A percentile compares a stretch with the other conserved stretches of the same genome.
Evolutionary conservation across 2,113 vertebrate genomes (phyloP).

Genomic region (Protomyctophum bolini): DNA sequence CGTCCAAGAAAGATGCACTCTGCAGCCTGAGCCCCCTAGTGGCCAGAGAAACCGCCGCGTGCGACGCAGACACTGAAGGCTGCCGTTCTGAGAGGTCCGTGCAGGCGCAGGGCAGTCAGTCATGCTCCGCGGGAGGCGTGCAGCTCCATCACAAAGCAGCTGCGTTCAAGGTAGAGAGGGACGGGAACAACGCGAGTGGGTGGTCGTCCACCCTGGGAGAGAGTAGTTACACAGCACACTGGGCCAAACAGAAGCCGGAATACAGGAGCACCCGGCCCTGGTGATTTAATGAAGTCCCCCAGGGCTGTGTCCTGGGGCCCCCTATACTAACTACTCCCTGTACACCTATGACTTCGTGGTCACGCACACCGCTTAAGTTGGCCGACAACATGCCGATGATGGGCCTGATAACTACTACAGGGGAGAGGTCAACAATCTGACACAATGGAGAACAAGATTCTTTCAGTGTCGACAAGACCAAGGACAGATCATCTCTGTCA

Average conservation of each 20-base stretch:
- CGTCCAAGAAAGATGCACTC: slow-evolving; percentile 1
- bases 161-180: not conserved
- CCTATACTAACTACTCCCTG: not conserved
- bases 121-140: not conserved
- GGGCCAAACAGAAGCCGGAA: slow-evolving; percentile 71
- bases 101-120: not conserved
- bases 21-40: slow-evolving; percentile 3
- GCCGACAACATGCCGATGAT: too few species aligned
- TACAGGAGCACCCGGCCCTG: slow-evolving; percentile 72
- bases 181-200: not conserved
- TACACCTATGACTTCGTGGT: not conserved
- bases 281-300: slow-evolving; percentile 46
- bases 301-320: not conserved
- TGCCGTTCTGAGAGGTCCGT: not conserved
- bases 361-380: too few species aligned
- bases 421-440: too few species aligned
- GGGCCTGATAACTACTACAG: too few species aligned
- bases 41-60: not conserved
- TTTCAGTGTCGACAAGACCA: too few species aligned
- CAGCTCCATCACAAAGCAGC: not conserved
- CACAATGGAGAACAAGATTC: too few species aligned
- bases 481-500: too few species aligned
- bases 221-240: slow-evolving; percentile 56
- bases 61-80: not conserved
- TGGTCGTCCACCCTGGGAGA: slow-evolving; percentile 66